These are phyloP conservation scores for Cygnus buccinator DNA, from an alignment of 2,113 vertebrate genomes.

Conservation along the genomic window DNA sequence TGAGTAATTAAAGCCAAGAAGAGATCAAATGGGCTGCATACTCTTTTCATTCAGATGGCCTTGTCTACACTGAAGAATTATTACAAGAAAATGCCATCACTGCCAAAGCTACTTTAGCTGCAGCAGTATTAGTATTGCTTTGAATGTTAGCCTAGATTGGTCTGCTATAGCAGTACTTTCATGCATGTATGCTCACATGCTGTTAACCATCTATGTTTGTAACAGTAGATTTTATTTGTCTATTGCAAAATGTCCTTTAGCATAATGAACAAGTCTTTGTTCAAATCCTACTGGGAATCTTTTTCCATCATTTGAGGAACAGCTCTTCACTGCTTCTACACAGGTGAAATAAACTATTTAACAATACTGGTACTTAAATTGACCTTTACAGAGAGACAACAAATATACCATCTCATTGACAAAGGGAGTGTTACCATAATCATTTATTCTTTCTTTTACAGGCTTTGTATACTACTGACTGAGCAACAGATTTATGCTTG, in stretches of 20 bases:
- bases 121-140: neutral
- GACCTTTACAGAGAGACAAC: neutral
- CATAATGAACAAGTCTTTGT: neutral
- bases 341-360: neutral
- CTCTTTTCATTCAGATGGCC: neutral
- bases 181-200: neutral
- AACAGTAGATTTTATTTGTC: neutral
- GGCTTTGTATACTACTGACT: neutral
- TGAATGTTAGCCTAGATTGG: neutral
- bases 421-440: neutral
- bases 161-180: neutral
- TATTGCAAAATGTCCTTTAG: neutral
- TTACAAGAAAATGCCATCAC: neutral
- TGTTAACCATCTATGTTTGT: neutral
- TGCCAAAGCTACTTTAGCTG: neutral
- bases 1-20: slow-evolving; percentile 18
- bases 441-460: neutral
- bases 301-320: neutral
- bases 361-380: neutral
- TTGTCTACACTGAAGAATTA: slow-evolving; percentile 6
- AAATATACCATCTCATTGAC: neutral
- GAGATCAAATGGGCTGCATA: slow-evolving; percentile 2
- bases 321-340: neutral
- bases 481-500: neutral
- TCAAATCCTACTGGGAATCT: neutral